phyloP scores from a whole-genome alignment of 2,797 vertebrate genomes.

The Otolemur crassicaudatus region DNA sequence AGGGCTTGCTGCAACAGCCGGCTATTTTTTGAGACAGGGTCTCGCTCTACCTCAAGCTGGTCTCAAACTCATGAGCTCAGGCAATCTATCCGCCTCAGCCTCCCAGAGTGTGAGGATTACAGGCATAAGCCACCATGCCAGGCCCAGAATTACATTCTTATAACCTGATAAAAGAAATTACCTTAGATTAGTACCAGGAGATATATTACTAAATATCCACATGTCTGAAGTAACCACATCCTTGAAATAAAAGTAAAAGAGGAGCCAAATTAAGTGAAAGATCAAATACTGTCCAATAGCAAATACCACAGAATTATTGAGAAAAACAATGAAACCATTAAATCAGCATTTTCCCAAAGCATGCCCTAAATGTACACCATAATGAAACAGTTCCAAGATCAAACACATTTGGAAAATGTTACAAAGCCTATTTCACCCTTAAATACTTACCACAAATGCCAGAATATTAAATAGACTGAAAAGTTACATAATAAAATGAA shows the following conservation, averaged over 20 bases:
- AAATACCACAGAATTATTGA: slow-evolving; percentile 35
- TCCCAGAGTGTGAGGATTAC: too few species aligned
- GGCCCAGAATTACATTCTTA: slow-evolving; percentile 9
- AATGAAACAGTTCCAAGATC: slow-evolving; percentile 31
- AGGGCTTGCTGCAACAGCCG: too few species aligned
- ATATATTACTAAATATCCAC: slow-evolving; percentile 10
- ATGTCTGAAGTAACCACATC: slow-evolving; percentile 3
- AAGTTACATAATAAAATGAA: slow-evolving; percentile 22
- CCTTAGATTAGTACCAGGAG: not conserved
- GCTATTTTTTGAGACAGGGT: too few species aligned
- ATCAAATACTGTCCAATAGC: not conserved
- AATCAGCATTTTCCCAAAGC: slow-evolving; percentile 40
- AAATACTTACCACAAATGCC: slow-evolving; percentile 29
- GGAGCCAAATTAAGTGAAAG: not conserved
- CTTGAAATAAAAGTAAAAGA: slow-evolving; percentile 49
- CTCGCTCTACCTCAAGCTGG: too few species aligned
- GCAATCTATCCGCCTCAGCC: too few species aligned
- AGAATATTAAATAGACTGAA: not conserved
- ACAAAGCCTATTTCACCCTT: not conserved
- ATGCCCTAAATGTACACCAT: slow-evolving; percentile 5
- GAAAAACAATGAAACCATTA: slow-evolving; percentile 36
- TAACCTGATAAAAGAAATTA: slow-evolving; percentile 1
- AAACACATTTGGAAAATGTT: slow-evolving; percentile 41
- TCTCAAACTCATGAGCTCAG: too few species aligned
- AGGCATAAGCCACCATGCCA: too few species aligned